phyloP scores from a whole-genome alignment of 1,140 invertebrate species.

The Aphelinus certus region DNA sequence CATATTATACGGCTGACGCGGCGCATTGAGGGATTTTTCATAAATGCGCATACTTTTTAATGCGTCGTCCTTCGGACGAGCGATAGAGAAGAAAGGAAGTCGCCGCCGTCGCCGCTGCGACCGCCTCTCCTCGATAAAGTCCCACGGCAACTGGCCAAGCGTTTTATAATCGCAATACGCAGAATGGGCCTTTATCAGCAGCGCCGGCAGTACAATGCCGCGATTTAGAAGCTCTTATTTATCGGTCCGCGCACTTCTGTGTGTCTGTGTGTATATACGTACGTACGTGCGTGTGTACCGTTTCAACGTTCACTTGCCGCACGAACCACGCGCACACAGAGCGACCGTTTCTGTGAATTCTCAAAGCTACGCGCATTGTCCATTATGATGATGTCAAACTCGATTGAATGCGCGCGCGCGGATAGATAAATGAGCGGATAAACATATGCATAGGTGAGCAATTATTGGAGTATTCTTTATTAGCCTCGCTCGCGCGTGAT shows the following conservation, averaged over 20 bases:
- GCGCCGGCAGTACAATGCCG: neutral
- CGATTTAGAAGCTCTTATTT: conserved; percentile 5
- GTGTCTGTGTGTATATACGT: neutral
- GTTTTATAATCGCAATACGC: conserved; percentile 6
- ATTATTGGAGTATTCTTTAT: too few relatives aligned
- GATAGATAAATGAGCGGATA: too few relatives aligned
- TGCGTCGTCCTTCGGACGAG: neutral
- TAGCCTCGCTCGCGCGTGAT: too few relatives aligned
- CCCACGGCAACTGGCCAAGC: too few relatives aligned
- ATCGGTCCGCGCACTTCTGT: neutral
- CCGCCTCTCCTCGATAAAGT: neutral
- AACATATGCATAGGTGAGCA: too few relatives aligned
- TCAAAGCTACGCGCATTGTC: too few relatives aligned
- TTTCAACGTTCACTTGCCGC: too few relatives aligned
- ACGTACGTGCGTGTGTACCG: neutral
- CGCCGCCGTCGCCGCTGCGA: neutral
- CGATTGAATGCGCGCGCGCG: too few relatives aligned
- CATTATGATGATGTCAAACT: too few relatives aligned
- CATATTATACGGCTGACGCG: conserved; percentile 3
- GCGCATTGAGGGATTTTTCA: too few relatives aligned
- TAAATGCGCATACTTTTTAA: neutral
- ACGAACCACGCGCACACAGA: too few relatives aligned
- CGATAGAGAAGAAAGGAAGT: conserved; percentile 14
- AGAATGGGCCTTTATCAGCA: conserved; percentile 8
- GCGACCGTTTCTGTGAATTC: too few relatives aligned